These are phyloP conservation scores for Lytechinus variegatus DNA, from an alignment of 35 echinoderm and acorn worm species.

Conservation along the genomic window DNA sequence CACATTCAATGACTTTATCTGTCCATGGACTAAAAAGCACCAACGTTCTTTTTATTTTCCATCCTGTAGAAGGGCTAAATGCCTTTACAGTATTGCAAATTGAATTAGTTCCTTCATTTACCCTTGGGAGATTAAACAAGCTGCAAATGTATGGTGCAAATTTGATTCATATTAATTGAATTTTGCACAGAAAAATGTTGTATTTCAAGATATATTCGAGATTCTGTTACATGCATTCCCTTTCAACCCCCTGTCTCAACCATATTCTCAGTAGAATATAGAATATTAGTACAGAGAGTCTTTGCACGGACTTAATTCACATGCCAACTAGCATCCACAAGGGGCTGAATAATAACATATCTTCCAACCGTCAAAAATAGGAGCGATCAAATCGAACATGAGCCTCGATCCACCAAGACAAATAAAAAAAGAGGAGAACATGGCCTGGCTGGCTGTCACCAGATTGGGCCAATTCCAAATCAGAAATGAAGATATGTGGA, in stretches of 20 bases:
- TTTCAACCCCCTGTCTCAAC: background rate
- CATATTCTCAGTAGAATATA: background rate
- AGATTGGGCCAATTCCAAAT: constrained; percentile 11
- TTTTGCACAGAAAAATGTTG: too few species aligned
- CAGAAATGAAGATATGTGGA: background rate
- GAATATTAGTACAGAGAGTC: background rate
- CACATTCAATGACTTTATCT: too few species aligned
- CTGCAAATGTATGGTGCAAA: too few species aligned
- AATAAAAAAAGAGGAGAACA: background rate
- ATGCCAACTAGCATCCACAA: background rate
- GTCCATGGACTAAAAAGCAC: too few species aligned
- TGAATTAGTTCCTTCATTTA: too few species aligned
- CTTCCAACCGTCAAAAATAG: background rate
- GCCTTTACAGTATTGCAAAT: too few species aligned
- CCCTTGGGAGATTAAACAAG: too few species aligned
- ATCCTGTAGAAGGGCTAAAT: too few species aligned
- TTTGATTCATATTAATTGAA: too few species aligned
- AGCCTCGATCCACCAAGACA: background rate
- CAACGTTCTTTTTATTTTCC: too few species aligned
- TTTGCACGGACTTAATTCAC: background rate
- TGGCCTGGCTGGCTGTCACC: constrained; percentile 6
- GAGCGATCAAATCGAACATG: background rate
- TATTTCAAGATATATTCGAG: too few species aligned
- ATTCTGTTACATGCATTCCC: too few species aligned
- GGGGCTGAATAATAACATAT: background rate